Conservation (phyloP, 2,113 vertebrate genomes). For the Eudorcas thomsonii region DNA sequence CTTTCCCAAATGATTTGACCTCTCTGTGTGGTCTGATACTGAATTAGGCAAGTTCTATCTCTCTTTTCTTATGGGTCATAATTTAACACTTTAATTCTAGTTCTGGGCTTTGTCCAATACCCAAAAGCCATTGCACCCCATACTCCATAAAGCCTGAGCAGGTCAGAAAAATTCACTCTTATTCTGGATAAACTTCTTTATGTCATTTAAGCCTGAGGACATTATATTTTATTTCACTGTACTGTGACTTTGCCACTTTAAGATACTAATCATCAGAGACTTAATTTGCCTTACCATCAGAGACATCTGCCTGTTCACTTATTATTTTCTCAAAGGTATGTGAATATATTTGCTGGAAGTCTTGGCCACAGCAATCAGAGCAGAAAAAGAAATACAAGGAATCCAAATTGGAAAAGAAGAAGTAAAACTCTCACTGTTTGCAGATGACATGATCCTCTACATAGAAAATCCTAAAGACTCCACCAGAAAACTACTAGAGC, state of each 20-base stretch:
- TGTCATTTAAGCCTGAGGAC: background rate
- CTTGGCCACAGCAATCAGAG: too few relatives aligned
- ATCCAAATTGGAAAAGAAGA: too few relatives aligned
- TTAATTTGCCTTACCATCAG: background rate
- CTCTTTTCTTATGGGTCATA: background rate
- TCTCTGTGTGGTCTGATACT: background rate
- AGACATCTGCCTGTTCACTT: background rate
- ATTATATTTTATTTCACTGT: background rate
- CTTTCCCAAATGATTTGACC: background rate
- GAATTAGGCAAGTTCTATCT: background rate
- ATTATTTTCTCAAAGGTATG: background rate
- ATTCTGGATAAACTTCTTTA: background rate
- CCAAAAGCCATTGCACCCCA: background rate
- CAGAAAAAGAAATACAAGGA: too few relatives aligned
- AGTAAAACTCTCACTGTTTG: too few relatives aligned
- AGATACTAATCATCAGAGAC: background rate
- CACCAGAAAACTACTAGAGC: too few relatives aligned
- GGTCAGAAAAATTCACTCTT: background rate
- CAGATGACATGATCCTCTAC: too few relatives aligned
- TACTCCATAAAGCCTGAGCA: background rate
- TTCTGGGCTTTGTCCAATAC: background rate
- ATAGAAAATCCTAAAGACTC: too few relatives aligned
- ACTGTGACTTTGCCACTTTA: background rate
- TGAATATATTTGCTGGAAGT: background rate
- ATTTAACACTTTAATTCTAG: background rate